phyloP scores from a whole-genome alignment of 2,888 invertebrate species.

The Drosophila mimica region DNA sequence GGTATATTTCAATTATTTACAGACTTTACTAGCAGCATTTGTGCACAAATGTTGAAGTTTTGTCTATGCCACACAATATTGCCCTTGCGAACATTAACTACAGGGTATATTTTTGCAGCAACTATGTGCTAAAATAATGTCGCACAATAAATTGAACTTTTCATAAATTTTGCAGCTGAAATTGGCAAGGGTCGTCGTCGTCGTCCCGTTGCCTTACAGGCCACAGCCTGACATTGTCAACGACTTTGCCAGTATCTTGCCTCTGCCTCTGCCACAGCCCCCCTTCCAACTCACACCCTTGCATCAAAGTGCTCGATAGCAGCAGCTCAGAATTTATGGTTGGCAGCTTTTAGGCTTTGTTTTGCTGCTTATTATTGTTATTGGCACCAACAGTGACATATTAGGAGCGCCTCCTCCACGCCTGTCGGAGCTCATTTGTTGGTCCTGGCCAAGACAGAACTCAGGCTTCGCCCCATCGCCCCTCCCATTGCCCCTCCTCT shows the following conservation, averaged over 20 bases:
- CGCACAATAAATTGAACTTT: conserved; percentile 78
- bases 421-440: conserved; percentile 73
- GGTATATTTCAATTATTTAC: not conserved
- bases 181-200: conserved; percentile 64
- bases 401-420: conserved; percentile 61
- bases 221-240: conserved; percentile 70
- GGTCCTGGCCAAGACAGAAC: conserved; percentile 27
- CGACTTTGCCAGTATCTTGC: conserved; percentile 60
- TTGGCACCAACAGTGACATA: conserved; percentile 82
- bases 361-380: conserved; percentile 81
- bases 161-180: conserved; percentile 76
- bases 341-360: conserved; percentile 80
- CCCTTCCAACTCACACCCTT: not conserved
- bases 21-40: not conserved
- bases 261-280: not conserved
- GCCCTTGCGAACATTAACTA: not conserved
- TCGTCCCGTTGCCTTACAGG: conserved; percentile 19
- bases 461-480: not conserved
- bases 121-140: conserved; percentile 74
- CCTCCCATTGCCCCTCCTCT: not conserved
- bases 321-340: conserved; percentile 73
- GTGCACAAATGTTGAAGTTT: not conserved
- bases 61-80: not conserved
- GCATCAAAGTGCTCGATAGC: conserved; percentile 46
- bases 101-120: conserved; percentile 31